phyloP scores from a whole-genome alignment of 2,888 invertebrate genomes.

The Euplagia quadripunctaria region DNA sequence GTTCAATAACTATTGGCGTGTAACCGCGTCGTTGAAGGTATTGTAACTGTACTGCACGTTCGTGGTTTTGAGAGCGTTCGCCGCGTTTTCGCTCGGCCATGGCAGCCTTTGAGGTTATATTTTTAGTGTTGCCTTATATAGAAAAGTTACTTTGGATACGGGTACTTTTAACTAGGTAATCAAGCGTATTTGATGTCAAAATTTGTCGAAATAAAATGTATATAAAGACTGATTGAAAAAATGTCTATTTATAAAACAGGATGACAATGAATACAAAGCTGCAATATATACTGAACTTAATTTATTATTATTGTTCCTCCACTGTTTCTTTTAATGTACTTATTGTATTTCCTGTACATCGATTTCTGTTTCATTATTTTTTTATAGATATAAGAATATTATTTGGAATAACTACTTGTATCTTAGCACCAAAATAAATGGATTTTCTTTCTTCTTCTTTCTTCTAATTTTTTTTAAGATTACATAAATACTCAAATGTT shows the following conservation, averaged over 20 bases:
- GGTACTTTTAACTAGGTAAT: constrained; percentile 46
- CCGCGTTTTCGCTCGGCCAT: constrained; percentile 75
- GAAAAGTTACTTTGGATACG: constrained; percentile 48
- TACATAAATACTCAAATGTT: too few species aligned
- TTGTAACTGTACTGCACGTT: constrained; percentile 62
- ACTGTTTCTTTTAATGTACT: too few species aligned
- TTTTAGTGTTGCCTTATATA: constrained; percentile 71
- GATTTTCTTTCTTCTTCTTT: too few species aligned
- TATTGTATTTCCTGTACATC: too few species aligned
- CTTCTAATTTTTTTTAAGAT: too few species aligned
- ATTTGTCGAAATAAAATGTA: background rate
- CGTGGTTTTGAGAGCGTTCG: constrained; percentile 69
- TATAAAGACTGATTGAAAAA: background rate
- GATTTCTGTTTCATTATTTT: too few species aligned
- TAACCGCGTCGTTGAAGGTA: constrained; percentile 61
- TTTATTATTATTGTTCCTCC: too few species aligned
- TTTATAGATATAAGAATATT: too few species aligned
- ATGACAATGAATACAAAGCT: too few species aligned
- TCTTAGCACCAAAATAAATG: too few species aligned
- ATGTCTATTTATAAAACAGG: background rate
- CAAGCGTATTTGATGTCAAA: constrained; percentile 35
- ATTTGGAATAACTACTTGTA: too few species aligned
- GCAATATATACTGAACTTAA: too few species aligned
- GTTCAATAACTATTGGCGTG: constrained; percentile 54
- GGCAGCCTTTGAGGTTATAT: constrained; percentile 82